These are phyloP conservation scores for Dysdera silvatica DNA, from an alignment of 1,140 invertebrate genomes.

Conservation along the genomic window DNA sequence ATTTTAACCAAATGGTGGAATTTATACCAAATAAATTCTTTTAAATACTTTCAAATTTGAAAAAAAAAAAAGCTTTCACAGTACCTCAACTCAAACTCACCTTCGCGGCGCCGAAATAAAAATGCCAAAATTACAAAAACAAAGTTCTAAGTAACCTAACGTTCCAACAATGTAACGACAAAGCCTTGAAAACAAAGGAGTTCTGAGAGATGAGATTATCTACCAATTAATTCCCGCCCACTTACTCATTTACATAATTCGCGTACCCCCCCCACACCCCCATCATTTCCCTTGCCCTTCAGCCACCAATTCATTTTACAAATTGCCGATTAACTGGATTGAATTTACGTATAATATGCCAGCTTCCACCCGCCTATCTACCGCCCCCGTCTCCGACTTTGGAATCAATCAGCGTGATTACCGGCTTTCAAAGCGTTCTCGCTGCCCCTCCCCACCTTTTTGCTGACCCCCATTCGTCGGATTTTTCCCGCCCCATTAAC, in stretches of 20 bases:
- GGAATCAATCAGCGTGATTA: constrained; percentile 3
- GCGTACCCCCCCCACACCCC: constrained; percentile 8
- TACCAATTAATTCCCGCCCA: constrained; percentile 11
- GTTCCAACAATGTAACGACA: too few relatives aligned
- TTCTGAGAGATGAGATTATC: not conserved
- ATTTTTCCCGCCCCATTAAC: constrained; percentile 29
- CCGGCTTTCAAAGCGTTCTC: not conserved
- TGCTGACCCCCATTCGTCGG: constrained; percentile 19
- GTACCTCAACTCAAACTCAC: too few relatives aligned
- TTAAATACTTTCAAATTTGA: too few relatives aligned
- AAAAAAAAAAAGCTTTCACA: too few relatives aligned
- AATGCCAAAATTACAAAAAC: too few relatives aligned
- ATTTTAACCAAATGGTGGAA: too few relatives aligned
- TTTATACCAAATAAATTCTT: too few relatives aligned
- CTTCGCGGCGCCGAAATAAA: too few relatives aligned
- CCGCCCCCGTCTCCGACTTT: constrained; percentile 3
- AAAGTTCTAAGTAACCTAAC: too few relatives aligned
- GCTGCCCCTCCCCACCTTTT: not conserved
- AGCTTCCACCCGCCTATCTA: not conserved
- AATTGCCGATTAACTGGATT: constrained; percentile 33
- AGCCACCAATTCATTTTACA: constrained; percentile 29
- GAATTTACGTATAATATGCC: constrained; percentile 32
- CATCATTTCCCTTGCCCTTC: too few relatives aligned
- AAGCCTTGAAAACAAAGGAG: not conserved
- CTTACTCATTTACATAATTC: constrained; percentile 31